Evolutionary conservation across 2,888 invertebrate species (phyloP), one percentile per base, ranked within the genome.

Genomic region (Kuschelorhynchus macadamiae): DNA sequence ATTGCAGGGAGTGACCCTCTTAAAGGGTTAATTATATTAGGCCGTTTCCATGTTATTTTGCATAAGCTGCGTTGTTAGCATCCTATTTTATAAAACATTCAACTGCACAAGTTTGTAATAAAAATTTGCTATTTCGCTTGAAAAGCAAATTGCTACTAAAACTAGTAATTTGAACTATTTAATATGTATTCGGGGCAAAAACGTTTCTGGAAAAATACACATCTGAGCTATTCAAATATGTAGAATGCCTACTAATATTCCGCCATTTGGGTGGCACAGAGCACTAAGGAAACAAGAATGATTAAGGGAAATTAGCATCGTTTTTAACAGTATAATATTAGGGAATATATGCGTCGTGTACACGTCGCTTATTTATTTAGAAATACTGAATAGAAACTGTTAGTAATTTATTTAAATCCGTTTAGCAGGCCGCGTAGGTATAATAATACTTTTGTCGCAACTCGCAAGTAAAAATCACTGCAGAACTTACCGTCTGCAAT

Each of bases 1-100:
- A 65, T 53, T 61, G 60, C 32, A 49, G 62, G 67, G 62, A 57
- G 67, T 56, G 67, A 56, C 67, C 67, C 61, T 55, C 56, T 67
- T 33, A 52, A 62, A 50, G 63, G 63, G 62, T 60, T 68, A 63
- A 68, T 68, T 68, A 68, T 50, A 49, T 50, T 30, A 44, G 21
- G 17, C 36, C 52, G 57, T 59, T 62, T 63, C 59, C 53, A 63
- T 59, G 39, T 47, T 63, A 68, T 57, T 65, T 56, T 50, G 65
- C 50, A 56, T 56, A 55, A 53, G 42, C 16, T 44, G 30, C 14
- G 44, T 52, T 46, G 62, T 55, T 65, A 56, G 65, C 65, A 57
- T 65, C 50, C 52, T 21, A 46, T 64, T 68, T 67, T 53, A 52
- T 60, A 16, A 60, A 53, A 66, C 47, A 60, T 61, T 61, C 30